Base-by-base conservation (phyloP, 2,888 invertebrate genomes). In the Lithophane semibrunnea region DNA sequence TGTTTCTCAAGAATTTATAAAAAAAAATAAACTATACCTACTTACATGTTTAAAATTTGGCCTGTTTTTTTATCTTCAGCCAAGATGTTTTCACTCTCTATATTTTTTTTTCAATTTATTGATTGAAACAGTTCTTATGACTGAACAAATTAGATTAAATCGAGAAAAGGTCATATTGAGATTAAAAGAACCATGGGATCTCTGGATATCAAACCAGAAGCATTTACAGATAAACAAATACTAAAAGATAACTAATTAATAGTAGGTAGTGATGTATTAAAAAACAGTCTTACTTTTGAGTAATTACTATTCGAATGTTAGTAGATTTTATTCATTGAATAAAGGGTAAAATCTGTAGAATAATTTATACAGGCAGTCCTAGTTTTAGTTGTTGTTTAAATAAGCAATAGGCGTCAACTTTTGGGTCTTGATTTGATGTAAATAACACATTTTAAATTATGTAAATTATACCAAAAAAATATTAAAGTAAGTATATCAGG, bases 251-350 rank as follows among this genome's bases (percentile, higher is more conserved):
- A 60, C 56, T 83, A 84, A 73, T 61, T 68, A 73, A 70, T 73
- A 75, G 63, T 37, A 37, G 37, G 37, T 75, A 78, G 87, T 85
- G 85, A 85, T 85, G 87, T 78, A 73, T 75, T 63, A 68, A 75
- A 74, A 86, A 80, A 60, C 85, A 87, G 87, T 87, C 82, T 84
- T 84, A 61, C 74, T 86, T 84, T 77, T 83, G 79, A 83, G 84
- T 86, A 78, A 78, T 84, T 75, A 44, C 12, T 75, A 75, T 83
- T 77, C 37, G 18, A 66, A 72, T 66, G 54, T 82, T 54, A 74
- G 64, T 66, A 42, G 52, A 64, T 75, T 70, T 24, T 29, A 63
- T 58, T 83, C 56, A 56, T 82, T 71, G 47, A 70, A 21, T 13
- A 37, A 5, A 64, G 24, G 44, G 47, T 71, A 42, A 29, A 56